phyloP scores from a whole-genome alignment of 2,797 vertebrate genomes.

The Ctenochaetus hawaiiensis region DNA sequence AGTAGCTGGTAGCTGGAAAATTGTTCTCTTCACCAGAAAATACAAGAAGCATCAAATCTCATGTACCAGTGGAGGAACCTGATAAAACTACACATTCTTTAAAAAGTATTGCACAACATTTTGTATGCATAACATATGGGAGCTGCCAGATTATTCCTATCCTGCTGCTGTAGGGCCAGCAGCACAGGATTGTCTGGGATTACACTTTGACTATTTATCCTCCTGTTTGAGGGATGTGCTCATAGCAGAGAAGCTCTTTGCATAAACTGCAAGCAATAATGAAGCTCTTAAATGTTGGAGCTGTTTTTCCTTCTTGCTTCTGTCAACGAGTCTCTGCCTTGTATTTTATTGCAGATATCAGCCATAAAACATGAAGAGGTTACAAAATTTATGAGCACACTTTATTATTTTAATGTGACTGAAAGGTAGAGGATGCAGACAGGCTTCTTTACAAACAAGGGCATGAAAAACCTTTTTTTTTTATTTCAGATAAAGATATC shows the following conservation, averaged over 20 bases:
- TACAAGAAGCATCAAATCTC: neutral
- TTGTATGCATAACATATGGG: slow-evolving; percentile 27
- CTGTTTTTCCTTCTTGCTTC: slow-evolving; percentile 7
- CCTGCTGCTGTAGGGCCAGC: slow-evolving; percentile 34
- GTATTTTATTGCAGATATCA: slow-evolving; percentile 11
- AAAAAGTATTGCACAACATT: neutral
- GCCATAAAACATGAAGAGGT: slow-evolving; percentile 15
- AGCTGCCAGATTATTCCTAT: slow-evolving; percentile 41
- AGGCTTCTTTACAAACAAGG: neutral
- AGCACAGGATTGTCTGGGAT: slow-evolving; percentile 48
- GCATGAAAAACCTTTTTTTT: no score
- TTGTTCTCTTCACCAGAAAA: no score
- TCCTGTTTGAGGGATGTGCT: slow-evolving; percentile 42
- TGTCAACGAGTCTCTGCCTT: slow-evolving; percentile 14
- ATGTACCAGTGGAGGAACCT: neutral
- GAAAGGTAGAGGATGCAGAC: neutral
- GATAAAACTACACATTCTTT: neutral
- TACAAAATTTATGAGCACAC: neutral
- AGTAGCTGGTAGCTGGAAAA: no score
- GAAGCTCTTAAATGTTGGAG: slow-evolving; percentile 36
- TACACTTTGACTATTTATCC: slow-evolving; percentile 36
- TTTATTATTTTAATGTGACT: neutral
- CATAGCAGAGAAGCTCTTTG: slow-evolving; percentile 53
- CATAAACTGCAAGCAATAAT: slow-evolving; percentile 60
- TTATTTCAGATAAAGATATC: no score